Percentiles rank a stretch among this genome's conserved stretches.
Conservation (phyloP, 2,113 vertebrate species). For the Cryptomyrus ogoouensis region DNA sequence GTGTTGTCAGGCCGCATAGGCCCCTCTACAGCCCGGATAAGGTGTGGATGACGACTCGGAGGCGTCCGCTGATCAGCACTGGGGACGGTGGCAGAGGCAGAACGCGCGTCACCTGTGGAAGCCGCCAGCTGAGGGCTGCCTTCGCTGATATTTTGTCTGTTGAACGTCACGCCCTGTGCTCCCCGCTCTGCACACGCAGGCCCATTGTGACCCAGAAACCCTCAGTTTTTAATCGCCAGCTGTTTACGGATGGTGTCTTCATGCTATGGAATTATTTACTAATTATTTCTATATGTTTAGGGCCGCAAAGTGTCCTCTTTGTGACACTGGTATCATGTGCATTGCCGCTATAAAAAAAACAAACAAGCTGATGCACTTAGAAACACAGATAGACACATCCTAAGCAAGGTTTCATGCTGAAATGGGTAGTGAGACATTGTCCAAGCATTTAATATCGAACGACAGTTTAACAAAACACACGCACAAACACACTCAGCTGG, state of each 20-base stretch:
- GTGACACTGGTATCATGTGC: background rate
- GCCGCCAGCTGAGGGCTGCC: background rate
- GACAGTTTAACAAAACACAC: background rate
- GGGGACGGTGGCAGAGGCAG: constrained; percentile 49
- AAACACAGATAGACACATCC: background rate
- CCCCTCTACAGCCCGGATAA: constrained; percentile 60
- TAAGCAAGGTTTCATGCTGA: background rate
- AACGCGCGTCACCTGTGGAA: background rate
- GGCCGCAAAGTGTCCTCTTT: background rate
- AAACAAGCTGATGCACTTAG: background rate
- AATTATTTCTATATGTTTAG: background rate
- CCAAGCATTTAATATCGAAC: background rate
- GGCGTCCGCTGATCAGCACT: background rate
- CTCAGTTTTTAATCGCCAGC: background rate
- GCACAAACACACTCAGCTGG: background rate
- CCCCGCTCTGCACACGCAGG: background rate
- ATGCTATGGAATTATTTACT: background rate
- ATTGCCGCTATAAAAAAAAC: background rate
- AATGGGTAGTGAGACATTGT: background rate
- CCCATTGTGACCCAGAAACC: background rate
- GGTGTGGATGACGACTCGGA: constrained; percentile 55
- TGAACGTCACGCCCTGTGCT: background rate
- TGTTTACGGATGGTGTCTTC: background rate
- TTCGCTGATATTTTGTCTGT: background rate
- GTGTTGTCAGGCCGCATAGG: constrained; percentile 60